Evolutionary conservation across 2,888 invertebrate genomes (phyloP), one percentile per base, ranked within the genome.

Genomic region (Xylota segnis): DNA sequence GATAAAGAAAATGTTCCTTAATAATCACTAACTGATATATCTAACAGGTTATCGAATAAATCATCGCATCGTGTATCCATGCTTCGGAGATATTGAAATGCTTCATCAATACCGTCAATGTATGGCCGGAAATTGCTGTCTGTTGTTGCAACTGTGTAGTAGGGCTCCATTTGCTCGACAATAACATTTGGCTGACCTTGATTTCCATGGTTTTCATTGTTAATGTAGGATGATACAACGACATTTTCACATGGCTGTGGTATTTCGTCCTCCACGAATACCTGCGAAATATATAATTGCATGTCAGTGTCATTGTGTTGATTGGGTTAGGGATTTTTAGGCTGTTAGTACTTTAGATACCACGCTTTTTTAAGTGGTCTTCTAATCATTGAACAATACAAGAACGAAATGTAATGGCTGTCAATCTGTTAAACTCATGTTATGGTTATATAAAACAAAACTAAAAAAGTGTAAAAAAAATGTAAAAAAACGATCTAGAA

Each of bases 21-120:
- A 88, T 90, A 91, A 76, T 91, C 91, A 74, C 88, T 89, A 61
- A 90, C 89, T 56, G 91, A 90, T 45, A 91, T 90, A 74, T 91
- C 90, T 27, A 91, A 86, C 34, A 91, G 87, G 72, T 90, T 91
- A 84, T 91, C 91, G 50, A 91, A 88, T 66, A 90, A 83, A 76
- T 91, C 91, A 37, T 91, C 91, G 27, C 88, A 89, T 9, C 90
- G 88, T 75, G 86, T 89, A 32, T 90, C 91, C 45, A 89, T 89
- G 59, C 88, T 90, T 6, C 90, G 88, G 3, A 91, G 78, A 76
- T 89, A 91, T 50, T 90, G 90, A 74, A 90, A 91, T 7, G 90
- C 89, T 40, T 91, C 91, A 65, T 91, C 91, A 5, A 90, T 90
- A 5, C 89, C 89, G 56, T 91, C 91, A 43, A 90, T 90, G 14